Base-by-base conservation (phyloP, 1,140 invertebrate species). In the Venustaconcha ellipsiformis region DNA sequence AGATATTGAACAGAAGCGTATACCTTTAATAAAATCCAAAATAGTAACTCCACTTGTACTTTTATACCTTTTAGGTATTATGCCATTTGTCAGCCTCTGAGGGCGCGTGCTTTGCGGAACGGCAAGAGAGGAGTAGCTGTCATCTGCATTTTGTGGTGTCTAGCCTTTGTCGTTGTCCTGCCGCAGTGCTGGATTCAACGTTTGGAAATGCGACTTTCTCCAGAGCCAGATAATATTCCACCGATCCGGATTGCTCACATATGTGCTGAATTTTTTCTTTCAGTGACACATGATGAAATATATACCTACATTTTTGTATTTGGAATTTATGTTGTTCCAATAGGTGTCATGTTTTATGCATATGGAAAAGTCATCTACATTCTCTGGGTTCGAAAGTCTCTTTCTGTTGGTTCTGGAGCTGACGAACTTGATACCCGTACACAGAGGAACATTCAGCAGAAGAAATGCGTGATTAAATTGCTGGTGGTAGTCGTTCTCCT, bases 181-280 rank as follows among this genome's bases (percentile, higher is more conserved):
- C 81, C 81, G 15, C 77, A 81, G 59, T 37, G 78, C 13, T 72
- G 73, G 65, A 76, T 81, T 23, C 79, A 79, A 58, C 64, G 72
- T 20, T 23, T 79, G 8, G 60, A 79, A 56, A 73, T 70, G 37
- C 59, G 74, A 20, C 57, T 80, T n/a, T 58, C 59, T 15, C 65
- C 20, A 60, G 92, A 94, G 80, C 80, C 81, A 94, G 81, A 95
- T 94, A 1, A 92, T 94, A 74, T 86, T 95, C 55, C 91, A 94
- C 84, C 90, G 87, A 76, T 94, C 94, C 80, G 91, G 89, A 3
- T 96, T 94, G 86, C 94, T 92, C 12, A 92, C 92, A 48, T 96
- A 94, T 71, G 82, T 67, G 76, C 69, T 14, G 82, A 83, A 62
- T 72, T 72, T 37, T 77, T 81, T 64, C 62, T 57, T 8, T 91